phyloP scores from a whole-genome alignment of 2,797 vertebrate genomes.

The Oreortyx pictus region DNA sequence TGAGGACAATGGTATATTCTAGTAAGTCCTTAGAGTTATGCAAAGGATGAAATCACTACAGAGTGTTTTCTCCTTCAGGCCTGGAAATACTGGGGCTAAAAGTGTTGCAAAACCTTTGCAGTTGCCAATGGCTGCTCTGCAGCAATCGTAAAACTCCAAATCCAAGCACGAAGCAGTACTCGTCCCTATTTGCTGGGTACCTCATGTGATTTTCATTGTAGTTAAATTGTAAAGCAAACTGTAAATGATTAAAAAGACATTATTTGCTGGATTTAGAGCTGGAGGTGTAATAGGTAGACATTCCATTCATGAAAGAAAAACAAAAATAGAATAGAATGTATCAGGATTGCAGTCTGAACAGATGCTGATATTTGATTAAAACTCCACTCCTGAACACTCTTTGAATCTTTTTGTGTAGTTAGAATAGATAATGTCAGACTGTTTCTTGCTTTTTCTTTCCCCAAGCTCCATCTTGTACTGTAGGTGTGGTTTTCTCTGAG shows the following conservation, averaged over 20 bases:
- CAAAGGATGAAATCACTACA: conserved; percentile 4
- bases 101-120: background rate
- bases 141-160: background rate
- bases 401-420: background rate
- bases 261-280: background rate
- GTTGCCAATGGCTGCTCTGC: background rate
- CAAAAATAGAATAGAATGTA: background rate
- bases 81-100: background rate
- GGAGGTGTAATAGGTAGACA: background rate
- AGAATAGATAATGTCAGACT: background rate
- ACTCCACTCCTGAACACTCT: background rate
- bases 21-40: background rate
- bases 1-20: conserved; percentile 30
- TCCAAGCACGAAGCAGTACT: background rate
- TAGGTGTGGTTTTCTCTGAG: background rate
- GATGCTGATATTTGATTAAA: background rate
- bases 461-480: background rate
- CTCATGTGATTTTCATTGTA: background rate
- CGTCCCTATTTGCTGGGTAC: background rate
- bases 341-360: background rate
- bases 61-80: background rate
- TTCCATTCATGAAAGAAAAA: background rate
- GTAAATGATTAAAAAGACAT: background rate
- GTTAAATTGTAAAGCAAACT: background rate
- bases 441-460: background rate